These are phyloP conservation scores for Noctilio leporinus DNA, from an alignment of 2,113 vertebrate species.

Conservation along the genomic window DNA sequence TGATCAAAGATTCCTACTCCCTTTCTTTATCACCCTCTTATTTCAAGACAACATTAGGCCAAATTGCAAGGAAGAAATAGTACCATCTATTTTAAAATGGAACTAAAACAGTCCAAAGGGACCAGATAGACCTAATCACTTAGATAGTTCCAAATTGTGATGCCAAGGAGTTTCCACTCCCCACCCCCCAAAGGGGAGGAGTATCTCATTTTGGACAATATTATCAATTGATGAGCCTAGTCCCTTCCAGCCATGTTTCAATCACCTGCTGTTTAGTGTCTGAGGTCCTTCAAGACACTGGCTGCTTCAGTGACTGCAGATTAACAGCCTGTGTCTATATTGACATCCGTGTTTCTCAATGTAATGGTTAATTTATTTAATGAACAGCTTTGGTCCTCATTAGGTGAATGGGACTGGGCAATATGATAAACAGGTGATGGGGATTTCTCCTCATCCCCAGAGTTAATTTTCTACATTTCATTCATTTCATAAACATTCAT, in stretches of 20 bases:
- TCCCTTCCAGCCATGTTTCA: not conserved
- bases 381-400: constrained; percentile 44
- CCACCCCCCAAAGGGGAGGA: not conserved
- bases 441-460: not conserved
- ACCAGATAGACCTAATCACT: constrained; percentile 20
- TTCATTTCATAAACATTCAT: not conserved
- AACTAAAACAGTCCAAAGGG: constrained; percentile 55
- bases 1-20: constrained; percentile 53
- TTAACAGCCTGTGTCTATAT: constrained; percentile 54
- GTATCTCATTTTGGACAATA: not conserved
- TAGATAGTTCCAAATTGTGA: constrained; percentile 32
- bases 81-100: constrained; percentile 59
- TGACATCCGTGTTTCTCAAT: constrained; percentile 38
- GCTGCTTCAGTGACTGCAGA: constrained; percentile 39
- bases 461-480: not conserved
- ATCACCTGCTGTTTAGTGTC: not conserved
- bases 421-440: not conserved
- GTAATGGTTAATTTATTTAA: constrained; percentile 64
- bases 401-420: not conserved
- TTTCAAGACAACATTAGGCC: constrained; percentile 43
- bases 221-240: not conserved
- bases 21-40: constrained; percentile 44
- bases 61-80: constrained; percentile 53
- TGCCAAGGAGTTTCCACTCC: not conserved
- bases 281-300: not conserved